Base-by-base conservation (phyloP, 1,140 invertebrate genomes). In the Diabrotica undecimpunctata region DNA sequence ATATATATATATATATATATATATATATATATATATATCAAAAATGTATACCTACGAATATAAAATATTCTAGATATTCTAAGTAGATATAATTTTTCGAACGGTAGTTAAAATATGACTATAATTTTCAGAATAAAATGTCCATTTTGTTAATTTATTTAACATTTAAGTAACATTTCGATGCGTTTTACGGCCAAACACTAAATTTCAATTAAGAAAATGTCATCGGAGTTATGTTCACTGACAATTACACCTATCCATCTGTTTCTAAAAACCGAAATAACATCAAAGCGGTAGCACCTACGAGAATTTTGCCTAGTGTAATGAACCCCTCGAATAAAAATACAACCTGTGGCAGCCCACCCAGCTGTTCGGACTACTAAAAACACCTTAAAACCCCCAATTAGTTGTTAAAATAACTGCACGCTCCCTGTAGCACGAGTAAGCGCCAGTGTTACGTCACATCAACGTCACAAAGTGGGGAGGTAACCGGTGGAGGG, bases 401-500 rank as follows among this genome's bases (percentile, higher is more conserved):
- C 61, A 61, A 46, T 46, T 46, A 46, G 41, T 46, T 46, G 25
- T 25, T 25, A 61, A 61, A 61, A 61, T 52, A 41, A 52, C 35
- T 12, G 52, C 61, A 62, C 52, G 61, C 61, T 62, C 61, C 61
- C 61, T 41, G 52, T 62, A 62, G 35, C 39, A 54, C 39, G 12
- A n/a, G 8, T 14, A 62, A 66, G 68, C 68, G 68, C 64, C 68
- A 66, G 67, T 46, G 67, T 77, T 72, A 75, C 77, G 77, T 78
- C 77, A 78, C 71, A 25, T 14, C 71, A 59, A 75, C 77, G 73
- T 76, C 74, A 77, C 64, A 64, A 58, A 66, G 66, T 65, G 69
- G 67, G 68, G 65, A 66, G 54, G 41, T 53, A 12, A 52, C 63
- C 52, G 62, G 69, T 71, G 74, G 72, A 72, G 71, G 63, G 66